Evolutionary conservation across 92 coral and sea anemone species (phyloP), one percentile per base, ranked within the genome.

Genomic region (Diadumene lineata): DNA sequence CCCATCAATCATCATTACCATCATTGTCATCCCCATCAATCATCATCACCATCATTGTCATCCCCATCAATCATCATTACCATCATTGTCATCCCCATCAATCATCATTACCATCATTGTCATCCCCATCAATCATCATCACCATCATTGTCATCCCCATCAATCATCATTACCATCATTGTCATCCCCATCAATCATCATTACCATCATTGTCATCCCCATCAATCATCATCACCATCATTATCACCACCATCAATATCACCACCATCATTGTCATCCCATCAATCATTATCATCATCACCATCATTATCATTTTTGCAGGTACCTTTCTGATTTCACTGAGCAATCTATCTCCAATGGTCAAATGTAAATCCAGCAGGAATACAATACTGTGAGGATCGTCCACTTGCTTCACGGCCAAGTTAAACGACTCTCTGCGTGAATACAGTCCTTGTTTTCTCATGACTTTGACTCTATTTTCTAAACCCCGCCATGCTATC

Each of bases 311-410:
- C 18, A 23, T 21, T 73, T 16, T 31, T 21, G 6, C 10, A 43
- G 81, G 68, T 78, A 90, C 96, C 76, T 90, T 90, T 64, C 96
- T 79, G 31, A 90, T 75, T 73, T 62, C 79, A 19, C 84, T 79
- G 10, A 90, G 43, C 22, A 90, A 33, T 8, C 86, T 69, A 48
- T 83, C 80, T 22, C 85, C 81, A 10, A 90, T 84, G 53, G 85
- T 83, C 34, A 90, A 67, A 34, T 90, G 96, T 21, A 90, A 85
- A 34, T 90, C 96, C 15, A 81, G 17, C 66, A 90, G 57, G 38
- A 90, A 78, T n/a, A 90, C 72, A 4, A 90, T 90, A 34, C 82
- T 83, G 34, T 84, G 81, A 2, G 92, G 96, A 64, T 90, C 87
- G 17, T 55, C 48, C 9, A 90, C 85, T 8, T 69, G 66, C 28